These are phyloP conservation scores for Chascanopsetta lugubris DNA, from an alignment of 2,113 vertebrate species.

Conservation along the genomic window DNA sequence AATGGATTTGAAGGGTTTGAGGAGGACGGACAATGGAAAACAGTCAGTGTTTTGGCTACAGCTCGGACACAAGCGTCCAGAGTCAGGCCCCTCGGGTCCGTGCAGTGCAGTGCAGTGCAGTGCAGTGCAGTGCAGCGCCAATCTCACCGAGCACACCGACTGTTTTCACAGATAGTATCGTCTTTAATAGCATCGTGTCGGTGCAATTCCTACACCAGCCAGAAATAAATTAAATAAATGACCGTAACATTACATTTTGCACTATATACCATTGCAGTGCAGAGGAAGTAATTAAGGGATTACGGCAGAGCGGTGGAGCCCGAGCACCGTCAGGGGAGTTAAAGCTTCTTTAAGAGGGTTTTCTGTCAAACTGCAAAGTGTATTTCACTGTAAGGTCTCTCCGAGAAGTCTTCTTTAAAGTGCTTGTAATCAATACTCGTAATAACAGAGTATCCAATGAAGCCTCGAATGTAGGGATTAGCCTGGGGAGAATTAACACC, in stretches of 20 bases:
- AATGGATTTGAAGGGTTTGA: constrained; percentile 58
- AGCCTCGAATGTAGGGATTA: background rate
- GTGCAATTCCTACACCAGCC: background rate
- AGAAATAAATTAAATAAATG: constrained; percentile 8
- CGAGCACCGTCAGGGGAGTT: background rate
- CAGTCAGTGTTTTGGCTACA: constrained; percentile 33
- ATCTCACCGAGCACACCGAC: background rate
- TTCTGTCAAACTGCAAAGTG: constrained; percentile 7
- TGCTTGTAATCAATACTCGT: background rate
- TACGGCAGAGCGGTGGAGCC: constrained; percentile 1
- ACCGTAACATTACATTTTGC: constrained; percentile 1
- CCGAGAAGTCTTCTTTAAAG: background rate
- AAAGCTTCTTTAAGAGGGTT: constrained; percentile 11
- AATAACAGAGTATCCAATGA: background rate
- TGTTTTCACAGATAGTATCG: constrained; percentile 9
- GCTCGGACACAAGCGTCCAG: constrained; percentile 1
- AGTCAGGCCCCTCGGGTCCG: background rate
- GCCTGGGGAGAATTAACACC: background rate
- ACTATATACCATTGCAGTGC: background rate
- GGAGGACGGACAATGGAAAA: constrained; percentile 45
- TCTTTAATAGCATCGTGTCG: background rate
- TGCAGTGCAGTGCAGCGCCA: too few species aligned
- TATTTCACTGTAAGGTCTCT: background rate
- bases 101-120: too few species aligned
- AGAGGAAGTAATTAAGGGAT: constrained; percentile 20